Evolutionary conservation across 2,888 invertebrate genomes (phyloP), one percentile per base, ranked within the genome.

Genomic region (Heliconius ismenius): DNA sequence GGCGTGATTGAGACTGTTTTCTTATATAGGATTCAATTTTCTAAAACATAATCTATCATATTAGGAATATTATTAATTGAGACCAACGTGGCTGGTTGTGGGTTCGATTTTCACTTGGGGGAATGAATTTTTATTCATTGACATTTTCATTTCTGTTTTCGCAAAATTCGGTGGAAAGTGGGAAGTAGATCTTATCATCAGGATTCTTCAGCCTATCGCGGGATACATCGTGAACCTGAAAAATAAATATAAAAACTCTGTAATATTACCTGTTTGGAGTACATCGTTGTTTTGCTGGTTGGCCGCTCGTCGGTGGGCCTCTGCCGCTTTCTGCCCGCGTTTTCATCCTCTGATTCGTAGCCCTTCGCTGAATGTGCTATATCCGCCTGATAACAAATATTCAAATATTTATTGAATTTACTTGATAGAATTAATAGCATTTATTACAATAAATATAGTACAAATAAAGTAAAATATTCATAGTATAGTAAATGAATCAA

Each of bases 331-430:
- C 96, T 95, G 85, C 96, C 95, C 95, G 96, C 96, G 93, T 96
- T 96, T 90, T 97, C 97, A 95, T 97, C 97, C 92, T 97, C 97
- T 80, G 97, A 97, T 89, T 97, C 97, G 95, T 97, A 97, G 87
- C 95, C 96, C 88, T 96, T 95, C 84, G 95, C 96, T 84, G 95
- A 95, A 86, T 96, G 96, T 85, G 95, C 95, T 90, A 96, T 95
- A 90, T 96, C 96, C 85, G 96, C 96, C 96, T 96, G 91, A 9
- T 26, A 28, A 62, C 26, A 2, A 24, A 60, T 13, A 60, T 24
- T 60, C 1, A 60, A 24, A 60, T 60, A 60, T 60, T 54, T 54
- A n/a, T 21, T 11, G 11, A 58, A n/a, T n/a, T 58, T 58, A 39
- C 11, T 39, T 39, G 11, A 60, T 60, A 11, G 26, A 62, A 32